These are phyloP conservation scores for Nemoura dubitans DNA, from an alignment of 2,888 invertebrate species.

Conservation along the genomic window DNA sequence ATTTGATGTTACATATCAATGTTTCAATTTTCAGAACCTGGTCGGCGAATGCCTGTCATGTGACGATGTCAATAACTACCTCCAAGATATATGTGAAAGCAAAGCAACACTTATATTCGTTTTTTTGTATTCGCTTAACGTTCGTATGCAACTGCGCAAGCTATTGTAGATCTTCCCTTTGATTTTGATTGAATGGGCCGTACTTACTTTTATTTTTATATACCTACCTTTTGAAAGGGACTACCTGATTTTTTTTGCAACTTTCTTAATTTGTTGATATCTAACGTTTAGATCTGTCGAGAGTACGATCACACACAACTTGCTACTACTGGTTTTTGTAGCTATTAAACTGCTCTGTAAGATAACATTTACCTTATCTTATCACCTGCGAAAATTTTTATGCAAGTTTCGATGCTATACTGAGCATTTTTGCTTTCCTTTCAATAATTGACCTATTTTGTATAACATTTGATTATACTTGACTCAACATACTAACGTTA, in stretches of 20 bases:
- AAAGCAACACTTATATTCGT: neutral
- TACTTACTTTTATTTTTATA: conserved; percentile 1
- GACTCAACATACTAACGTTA: too few species aligned
- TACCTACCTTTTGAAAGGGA: neutral
- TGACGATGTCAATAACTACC: neutral
- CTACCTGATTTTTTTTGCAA: neutral
- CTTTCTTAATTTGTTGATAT: neutral
- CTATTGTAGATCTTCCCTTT: neutral
- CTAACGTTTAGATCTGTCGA: neutral
- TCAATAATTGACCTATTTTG: neutral
- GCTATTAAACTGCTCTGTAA: neutral
- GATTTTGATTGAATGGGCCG: neutral
- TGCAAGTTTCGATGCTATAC: neutral
- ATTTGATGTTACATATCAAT: neutral
- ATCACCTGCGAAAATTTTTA: neutral
- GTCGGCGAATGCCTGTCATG: neutral
- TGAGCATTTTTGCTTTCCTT: neutral
- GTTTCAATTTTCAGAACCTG: neutral
- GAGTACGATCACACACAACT: neutral
- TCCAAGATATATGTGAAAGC: neutral
- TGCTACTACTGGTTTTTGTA: neutral
- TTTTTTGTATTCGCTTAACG: neutral
- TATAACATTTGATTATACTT: neutral
- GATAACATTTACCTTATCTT: neutral
- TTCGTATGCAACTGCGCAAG: neutral